phyloP scores from a whole-genome alignment of 2,797 vertebrate species.

The Molossus alvarezi region DNA sequence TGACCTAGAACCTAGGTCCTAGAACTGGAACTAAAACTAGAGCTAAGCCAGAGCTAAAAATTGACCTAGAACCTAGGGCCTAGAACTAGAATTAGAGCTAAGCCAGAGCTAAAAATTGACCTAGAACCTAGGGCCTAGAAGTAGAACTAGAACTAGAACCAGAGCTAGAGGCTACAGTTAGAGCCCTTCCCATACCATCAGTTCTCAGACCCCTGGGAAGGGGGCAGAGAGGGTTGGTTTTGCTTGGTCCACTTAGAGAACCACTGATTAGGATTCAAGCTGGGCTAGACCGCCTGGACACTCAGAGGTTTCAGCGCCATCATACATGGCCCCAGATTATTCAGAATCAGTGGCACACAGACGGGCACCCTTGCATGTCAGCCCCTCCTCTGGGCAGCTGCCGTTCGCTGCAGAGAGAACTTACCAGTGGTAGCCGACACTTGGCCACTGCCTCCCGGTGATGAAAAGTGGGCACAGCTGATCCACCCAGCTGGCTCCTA shows the following conservation, averaged over 20 bases:
- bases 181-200: background rate
- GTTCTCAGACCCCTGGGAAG: background rate
- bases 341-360: background rate
- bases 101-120: too few relatives aligned
- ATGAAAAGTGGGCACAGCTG: background rate
- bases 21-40: background rate
- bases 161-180: background rate
- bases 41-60: background rate
- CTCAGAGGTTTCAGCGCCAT: background rate
- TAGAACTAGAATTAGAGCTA: background rate
- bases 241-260: background rate
- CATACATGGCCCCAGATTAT: background rate
- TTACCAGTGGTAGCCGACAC: background rate
- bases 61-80: background rate
- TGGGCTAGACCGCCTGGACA: background rate
- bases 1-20: background rate
- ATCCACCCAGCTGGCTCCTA: background rate
- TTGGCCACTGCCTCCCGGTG: background rate
- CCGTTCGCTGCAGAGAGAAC: background rate
- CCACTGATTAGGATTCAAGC: background rate
- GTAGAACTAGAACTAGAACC: background rate
- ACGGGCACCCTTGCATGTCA: background rate
- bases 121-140: background rate
- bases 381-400: background rate
- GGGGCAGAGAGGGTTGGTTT: background rate